phyloP scores from a whole-genome alignment of 2,888 invertebrate species.

The Dryomyza anilis region DNA sequence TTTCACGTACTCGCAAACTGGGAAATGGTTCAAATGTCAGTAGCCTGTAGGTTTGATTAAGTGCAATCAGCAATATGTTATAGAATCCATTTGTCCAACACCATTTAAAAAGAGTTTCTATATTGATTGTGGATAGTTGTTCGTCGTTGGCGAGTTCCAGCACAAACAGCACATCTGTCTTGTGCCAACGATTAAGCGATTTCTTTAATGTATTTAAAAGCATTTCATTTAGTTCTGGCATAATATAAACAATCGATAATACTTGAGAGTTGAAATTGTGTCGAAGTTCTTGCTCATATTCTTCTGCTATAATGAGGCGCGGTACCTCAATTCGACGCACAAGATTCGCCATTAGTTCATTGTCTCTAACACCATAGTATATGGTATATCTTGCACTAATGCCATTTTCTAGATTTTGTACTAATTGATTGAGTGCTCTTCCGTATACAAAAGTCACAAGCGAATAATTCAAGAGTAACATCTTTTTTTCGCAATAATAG shows the following conservation, averaged over 20 bases:
- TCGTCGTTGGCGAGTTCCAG: conserved; percentile 7
- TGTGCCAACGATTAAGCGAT: not conserved
- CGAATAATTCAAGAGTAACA: too few relatives aligned
- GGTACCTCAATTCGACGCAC: conserved; percentile 13
- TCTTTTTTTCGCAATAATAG: too few relatives aligned
- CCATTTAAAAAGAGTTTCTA: conserved; percentile 2
- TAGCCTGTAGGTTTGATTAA: not conserved
- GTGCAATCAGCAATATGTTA: conserved; percentile 16
- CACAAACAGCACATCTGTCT: too few relatives aligned
- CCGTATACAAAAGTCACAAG: too few relatives aligned
- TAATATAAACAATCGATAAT: not conserved
- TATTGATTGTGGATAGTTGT: not conserved
- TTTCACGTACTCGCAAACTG: not conserved
- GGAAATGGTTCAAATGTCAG: conserved; percentile 5
- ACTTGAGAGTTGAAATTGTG: conserved; percentile 7
- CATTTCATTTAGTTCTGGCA: not conserved
- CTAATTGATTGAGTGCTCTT: too few relatives aligned
- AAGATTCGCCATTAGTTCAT: too few relatives aligned
- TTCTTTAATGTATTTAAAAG: conserved; percentile 4
- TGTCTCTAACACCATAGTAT: conserved; percentile 9
- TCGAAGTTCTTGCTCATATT: conserved; percentile 7
- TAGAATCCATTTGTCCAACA: conserved; percentile 21
- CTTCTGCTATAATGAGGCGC: too few relatives aligned
- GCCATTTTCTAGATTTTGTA: conserved; percentile 3
- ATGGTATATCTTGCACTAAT: conserved; percentile 12